Base-by-base conservation (phyloP, 2,888 invertebrate species). In the Azorinus chamasolen region DNA sequence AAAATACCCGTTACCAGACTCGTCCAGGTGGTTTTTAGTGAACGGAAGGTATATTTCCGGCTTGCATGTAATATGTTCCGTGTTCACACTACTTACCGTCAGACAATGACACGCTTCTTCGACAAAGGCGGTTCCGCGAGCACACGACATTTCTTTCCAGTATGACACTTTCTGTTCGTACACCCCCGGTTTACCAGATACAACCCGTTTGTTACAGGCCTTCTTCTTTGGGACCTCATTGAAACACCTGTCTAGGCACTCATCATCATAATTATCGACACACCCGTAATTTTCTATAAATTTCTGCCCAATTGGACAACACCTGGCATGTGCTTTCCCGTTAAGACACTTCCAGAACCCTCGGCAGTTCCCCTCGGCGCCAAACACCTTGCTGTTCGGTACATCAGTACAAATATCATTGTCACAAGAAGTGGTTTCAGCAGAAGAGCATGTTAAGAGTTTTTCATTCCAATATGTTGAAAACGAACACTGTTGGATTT, bases 281-380 rank as follows among this genome's bases (percentile, higher is more conserved):
- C n/a, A 12, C 14, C 51, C 22, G 51, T 20, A 6, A 25, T 14
- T 25, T 27, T 54, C 0, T 71, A 57, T 25, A 59, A 83, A 89
- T 4, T 62, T 74, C 20, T 87, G 64, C 0, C 85, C 83, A 12
- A 57, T 25, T 0, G 82, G 78, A 57, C 89, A 89, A 72, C 89
- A 89, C 50, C 51, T 74, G 4, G 82, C 82, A 1, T 62, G 57
- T 0, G 88, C 87, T 50, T 64, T 64, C 0, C 78, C 70, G 2
- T 72, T 66, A 22, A 41, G 18, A 66, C 89, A 89, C n/a, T 72
- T 53, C 86, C 86, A 88, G 73, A 79, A 88, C 0, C 83, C 83
- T 5, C 87, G 78, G 25, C 89, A 89, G 66, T 80, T 86, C 14
- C 65, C 73, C 24, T 54, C 63, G 16, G 72, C 62, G 1, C 55